A percentile compares a stretch with the other conserved stretches of the same genome.
These are phyloP conservation scores for Leptopilina boulardi DNA, from an alignment of 1,140 invertebrate species.

Conservation along the genomic window DNA sequence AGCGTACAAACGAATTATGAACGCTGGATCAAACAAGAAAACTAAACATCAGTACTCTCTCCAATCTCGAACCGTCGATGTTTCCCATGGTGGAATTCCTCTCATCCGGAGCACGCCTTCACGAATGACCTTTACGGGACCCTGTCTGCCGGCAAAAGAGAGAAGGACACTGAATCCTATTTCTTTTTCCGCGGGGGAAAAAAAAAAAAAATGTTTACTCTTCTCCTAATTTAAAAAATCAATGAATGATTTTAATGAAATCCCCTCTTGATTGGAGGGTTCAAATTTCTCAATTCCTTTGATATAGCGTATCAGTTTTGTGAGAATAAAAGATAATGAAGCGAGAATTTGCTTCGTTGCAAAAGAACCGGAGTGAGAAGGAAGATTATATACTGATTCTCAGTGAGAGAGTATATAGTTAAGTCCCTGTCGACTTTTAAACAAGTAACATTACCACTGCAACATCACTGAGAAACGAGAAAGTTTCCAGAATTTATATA, in stretches of 20 bases:
- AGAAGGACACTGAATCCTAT: constrained; percentile 7
- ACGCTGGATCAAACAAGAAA: constrained; percentile 1
- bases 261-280: neutral
- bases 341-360: constrained; percentile 44
- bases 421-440: neutral
- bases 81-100: constrained; percentile 29
- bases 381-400: constrained; percentile 19
- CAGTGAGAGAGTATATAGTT: neutral
- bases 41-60: constrained; percentile 31
- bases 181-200: neutral
- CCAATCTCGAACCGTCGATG: constrained; percentile 29
- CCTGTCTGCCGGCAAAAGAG: constrained; percentile 35
- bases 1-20: constrained; percentile 16
- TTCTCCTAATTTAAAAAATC: neutral
- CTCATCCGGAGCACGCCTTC: constrained; percentile 30
- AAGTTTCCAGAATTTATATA: neutral
- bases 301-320: neutral
- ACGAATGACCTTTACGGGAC: constrained; percentile 27
- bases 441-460: neutral
- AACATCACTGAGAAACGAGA: neutral
- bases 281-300: neutral
- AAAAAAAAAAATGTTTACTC: neutral
- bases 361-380: constrained; percentile 28
- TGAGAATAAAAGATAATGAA: constrained; percentile 27
- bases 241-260: neutral